These are phyloP conservation scores for Ailurus styani DNA, from an alignment of 2,113 vertebrate species.

Conservation along the genomic window DNA sequence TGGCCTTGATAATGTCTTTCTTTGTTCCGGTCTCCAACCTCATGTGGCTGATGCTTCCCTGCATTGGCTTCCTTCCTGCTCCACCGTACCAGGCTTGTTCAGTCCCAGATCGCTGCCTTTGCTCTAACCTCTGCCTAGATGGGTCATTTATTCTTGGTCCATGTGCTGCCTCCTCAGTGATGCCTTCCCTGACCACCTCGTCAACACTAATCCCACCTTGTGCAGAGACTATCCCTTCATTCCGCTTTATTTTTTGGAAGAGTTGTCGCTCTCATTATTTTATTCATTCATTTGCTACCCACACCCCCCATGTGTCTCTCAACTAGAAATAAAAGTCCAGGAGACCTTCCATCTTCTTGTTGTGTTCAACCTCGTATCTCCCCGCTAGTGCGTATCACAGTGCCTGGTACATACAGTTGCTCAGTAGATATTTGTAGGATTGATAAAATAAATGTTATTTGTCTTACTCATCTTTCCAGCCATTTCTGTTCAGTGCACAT, in stretches of 20 bases:
- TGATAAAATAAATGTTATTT: background rate
- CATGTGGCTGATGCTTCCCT: background rate
- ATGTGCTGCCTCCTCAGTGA: background rate
- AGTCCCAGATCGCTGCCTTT: background rate
- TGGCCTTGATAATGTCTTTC: background rate
- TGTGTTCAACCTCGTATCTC: background rate
- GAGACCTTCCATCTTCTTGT: background rate
- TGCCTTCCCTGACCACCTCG: background rate
- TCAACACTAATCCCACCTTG: background rate
- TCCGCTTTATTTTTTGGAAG: background rate
- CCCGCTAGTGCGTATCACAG: no score
- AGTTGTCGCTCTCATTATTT: background rate
- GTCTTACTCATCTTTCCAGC: background rate
- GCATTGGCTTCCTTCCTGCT: background rate
- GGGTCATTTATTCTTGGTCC: background rate
- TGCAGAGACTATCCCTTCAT: background rate
- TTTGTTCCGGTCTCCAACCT: background rate
- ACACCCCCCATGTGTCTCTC: background rate
- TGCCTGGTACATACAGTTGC: background rate
- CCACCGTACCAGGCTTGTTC: background rate
- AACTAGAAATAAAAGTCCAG: background rate
- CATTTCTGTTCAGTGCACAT: background rate
- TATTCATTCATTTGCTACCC: background rate
- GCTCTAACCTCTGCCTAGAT: background rate
- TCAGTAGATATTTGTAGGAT: background rate